phyloP scores from a whole-genome alignment of 2,797 vertebrate species.

The Heliangelus exortis region DNA sequence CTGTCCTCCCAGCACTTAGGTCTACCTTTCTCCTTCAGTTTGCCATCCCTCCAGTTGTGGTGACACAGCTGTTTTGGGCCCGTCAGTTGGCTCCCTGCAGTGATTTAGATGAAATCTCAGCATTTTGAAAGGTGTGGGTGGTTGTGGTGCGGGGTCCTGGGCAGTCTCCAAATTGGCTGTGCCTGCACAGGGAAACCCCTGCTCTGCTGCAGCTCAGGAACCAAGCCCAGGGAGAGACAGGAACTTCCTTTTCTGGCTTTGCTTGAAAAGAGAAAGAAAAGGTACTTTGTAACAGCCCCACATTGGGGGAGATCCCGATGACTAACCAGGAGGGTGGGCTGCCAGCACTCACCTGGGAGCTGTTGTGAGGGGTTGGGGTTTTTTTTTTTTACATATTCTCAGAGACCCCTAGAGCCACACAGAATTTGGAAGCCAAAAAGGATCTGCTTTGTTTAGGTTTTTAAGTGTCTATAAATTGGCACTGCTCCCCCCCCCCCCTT shows the following conservation, averaged over 20 bases:
- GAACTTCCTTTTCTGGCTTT: neutral
- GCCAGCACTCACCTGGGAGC: neutral
- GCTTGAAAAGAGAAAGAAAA: neutral
- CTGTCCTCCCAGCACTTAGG: neutral
- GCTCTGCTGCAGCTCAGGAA: neutral
- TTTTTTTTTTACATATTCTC: neutral
- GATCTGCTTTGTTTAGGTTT: neutral
- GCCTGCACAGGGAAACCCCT: neutral
- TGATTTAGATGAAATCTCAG: neutral
- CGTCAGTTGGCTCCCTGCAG: accelerated
- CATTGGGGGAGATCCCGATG: neutral
- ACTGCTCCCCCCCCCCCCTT: too few relatives aligned
- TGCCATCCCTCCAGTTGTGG: accelerated
- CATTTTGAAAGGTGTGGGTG: neutral
- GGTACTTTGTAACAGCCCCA: neutral
- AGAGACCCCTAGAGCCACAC: neutral
- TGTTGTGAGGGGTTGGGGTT: accelerated
- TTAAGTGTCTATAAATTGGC: neutral
- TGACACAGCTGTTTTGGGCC: neutral
- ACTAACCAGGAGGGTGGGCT: neutral
- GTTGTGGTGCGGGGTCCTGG: accelerated
- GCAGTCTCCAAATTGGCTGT: too few relatives aligned
- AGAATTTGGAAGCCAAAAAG: neutral
- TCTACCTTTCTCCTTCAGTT: neutral
- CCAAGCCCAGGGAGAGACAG: neutral